A percentile compares a stretch with the other conserved stretches of the same genome.
phyloP scores from a whole-genome alignment of 1,140 invertebrate species.

The Aphelenchoides avenae region DNA sequence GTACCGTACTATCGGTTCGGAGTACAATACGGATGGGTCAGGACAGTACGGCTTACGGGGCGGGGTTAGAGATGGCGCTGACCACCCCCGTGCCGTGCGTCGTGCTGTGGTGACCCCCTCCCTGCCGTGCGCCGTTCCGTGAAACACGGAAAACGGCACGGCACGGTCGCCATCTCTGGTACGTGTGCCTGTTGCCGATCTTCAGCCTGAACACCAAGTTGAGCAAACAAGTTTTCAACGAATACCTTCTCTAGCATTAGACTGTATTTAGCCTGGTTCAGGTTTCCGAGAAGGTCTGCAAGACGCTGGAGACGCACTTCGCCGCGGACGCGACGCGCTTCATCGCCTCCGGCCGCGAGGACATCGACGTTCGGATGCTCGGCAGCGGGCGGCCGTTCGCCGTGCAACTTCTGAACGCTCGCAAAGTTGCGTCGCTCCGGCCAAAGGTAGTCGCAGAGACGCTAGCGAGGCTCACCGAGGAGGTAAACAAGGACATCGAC shows the following conservation, averaged over 20 bases:
- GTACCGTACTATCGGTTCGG: no score
- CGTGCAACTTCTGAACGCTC: conserved; percentile 40
- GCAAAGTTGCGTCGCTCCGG: conserved; percentile 10
- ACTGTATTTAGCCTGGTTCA: no score
- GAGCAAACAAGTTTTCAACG: no score
- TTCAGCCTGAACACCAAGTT: no score
- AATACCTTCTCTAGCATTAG: no score
- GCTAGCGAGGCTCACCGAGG: conserved; percentile 11
- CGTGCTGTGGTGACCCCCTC: neutral
- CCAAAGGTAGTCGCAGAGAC: conserved; percentile 8
- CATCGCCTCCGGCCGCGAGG: conserved; percentile 49
- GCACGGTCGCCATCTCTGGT: no score
- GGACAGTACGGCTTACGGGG: no score
- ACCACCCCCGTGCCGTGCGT: no score
- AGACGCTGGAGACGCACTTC: conserved; percentile 29
- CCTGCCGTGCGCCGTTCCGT: no score
- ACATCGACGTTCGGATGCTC: conserved; percentile 47
- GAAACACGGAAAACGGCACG: no score
- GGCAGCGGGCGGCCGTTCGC: conserved; percentile 60
- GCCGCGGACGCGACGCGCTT: conserved; percentile 38
- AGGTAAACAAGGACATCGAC: conserved; percentile 35
- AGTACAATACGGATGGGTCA: no score
- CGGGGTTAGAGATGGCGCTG: neutral
- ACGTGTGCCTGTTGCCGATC: no score
- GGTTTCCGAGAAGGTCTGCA: conserved; percentile 51